Evolutionary conservation across 2,113 vertebrate genomes (phyloP).

Genomic region (Xiphorhynchus elegans): DNA sequence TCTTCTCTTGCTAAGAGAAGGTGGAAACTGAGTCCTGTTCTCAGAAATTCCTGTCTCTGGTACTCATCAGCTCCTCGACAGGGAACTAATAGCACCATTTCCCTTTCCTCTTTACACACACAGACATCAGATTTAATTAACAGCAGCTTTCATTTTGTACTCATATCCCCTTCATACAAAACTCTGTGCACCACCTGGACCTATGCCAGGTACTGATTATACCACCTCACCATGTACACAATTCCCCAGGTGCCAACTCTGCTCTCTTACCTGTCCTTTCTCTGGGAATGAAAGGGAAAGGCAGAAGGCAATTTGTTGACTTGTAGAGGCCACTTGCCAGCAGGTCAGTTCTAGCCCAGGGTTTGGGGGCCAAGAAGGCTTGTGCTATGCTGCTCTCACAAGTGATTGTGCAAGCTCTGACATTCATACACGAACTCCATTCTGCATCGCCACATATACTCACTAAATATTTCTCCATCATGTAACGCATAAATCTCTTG

Average conservation of each 20-base stretch:
- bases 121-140: not conserved
- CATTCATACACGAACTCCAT: not conserved
- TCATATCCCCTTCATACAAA: not conserved
- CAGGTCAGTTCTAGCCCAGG: not conserved
- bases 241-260: not conserved
- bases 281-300: not conserved
- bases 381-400: not conserved
- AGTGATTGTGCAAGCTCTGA: not conserved
- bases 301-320: not conserved
- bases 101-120: not conserved
- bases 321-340: not conserved
- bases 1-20: not conserved
- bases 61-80: not conserved
- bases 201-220: not conserved
- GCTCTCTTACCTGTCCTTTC: not conserved
- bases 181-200: not conserved
- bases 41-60: not conserved
- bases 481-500: not conserved
- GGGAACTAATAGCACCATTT: not conserved
- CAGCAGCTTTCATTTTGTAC: not conserved
- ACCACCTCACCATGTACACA: rapidly evolving
- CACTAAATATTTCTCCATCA: not conserved
- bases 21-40: not conserved
- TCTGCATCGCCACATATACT: not conserved
- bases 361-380: rapidly evolving